Evolutionary conservation across 2,797 vertebrate genomes (phyloP).

Genomic region (Pristis pectinata): DNA sequence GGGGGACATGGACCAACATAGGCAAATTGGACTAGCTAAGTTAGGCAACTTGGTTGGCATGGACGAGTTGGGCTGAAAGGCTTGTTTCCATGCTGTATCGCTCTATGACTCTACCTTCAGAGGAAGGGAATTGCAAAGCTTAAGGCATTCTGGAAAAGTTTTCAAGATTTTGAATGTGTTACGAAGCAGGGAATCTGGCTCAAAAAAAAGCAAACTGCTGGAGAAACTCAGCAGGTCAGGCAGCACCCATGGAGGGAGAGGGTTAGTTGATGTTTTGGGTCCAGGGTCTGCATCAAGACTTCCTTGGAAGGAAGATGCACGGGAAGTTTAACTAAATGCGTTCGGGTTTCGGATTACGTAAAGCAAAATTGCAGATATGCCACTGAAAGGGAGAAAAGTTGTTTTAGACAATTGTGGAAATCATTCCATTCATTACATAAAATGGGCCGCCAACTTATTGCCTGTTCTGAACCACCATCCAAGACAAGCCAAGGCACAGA

Average conservation of each 20-base stretch:
- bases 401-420: not conserved
- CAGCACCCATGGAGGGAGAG: no score
- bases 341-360: not conserved
- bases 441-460: not conserved
- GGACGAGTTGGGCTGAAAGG: no score
- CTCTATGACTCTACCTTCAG: not conserved
- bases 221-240: no score
- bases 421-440: no score
- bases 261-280: no score
- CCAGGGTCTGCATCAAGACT: no score
- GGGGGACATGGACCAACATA: no score
- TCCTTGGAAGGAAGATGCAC: not conserved
- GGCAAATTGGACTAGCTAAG: no score
- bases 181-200: not conserved
- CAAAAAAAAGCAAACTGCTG: no score
- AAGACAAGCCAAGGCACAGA: not conserved
- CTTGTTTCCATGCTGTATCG: no score
- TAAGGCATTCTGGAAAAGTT: not conserved
- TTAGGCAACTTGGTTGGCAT: no score
- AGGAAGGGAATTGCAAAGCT: not conserved
- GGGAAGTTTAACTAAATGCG: not conserved
- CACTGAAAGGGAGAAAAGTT: not conserved
- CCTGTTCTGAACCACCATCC: not conserved
- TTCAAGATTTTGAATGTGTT: not conserved
- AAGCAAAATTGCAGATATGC: not conserved